Evolutionary conservation across 2,797 vertebrate species (phyloP).

Genomic region (Antennarius maculatus): DNA sequence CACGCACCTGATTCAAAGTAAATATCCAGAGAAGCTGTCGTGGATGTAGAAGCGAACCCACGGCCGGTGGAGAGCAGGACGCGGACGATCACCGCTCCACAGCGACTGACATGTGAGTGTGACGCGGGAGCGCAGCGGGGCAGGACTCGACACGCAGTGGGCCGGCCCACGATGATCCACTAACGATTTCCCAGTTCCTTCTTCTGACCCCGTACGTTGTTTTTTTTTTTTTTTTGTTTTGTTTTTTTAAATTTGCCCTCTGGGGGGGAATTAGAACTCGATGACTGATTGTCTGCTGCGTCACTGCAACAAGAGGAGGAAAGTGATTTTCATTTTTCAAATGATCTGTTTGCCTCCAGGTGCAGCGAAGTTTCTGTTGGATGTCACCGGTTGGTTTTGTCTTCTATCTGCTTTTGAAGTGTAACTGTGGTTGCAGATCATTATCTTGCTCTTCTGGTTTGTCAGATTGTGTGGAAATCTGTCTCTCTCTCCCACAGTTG

Average conservation of each 20-base stretch:
- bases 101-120: slow-evolving; percentile 33
- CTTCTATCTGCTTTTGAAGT: neutral
- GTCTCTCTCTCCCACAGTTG: slow-evolving; percentile 3
- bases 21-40: slow-evolving; percentile 25
- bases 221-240: no score
- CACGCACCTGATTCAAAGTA: slow-evolving; percentile 49
- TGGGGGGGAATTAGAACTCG: slow-evolving; percentile 1
- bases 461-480: slow-evolving; percentile 6
- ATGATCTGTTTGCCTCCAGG: slow-evolving; percentile 34
- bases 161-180: slow-evolving; percentile 52
- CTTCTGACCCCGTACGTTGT: slow-evolving; percentile 11
- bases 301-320: slow-evolving; percentile 7
- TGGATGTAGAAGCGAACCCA: slow-evolving; percentile 7
- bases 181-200: slow-evolving; percentile 35
- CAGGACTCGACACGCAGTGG: slow-evolving; percentile 70
- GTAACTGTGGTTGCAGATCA: neutral
- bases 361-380: neutral
- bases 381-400: neutral
- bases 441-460: slow-evolving; percentile 56
- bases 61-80: slow-evolving; percentile 20
- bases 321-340: slow-evolving; percentile 19
- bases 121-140: slow-evolving; percentile 50
- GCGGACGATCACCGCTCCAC: slow-evolving; percentile 28
- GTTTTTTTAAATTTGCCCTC: slow-evolving; percentile 1
- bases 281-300: slow-evolving; percentile 13